Percentiles rank a stretch among this genome's conserved stretches.
phyloP scores from a whole-genome alignment of 2,113 vertebrate species.

The Phalacrocorax aristotelis region DNA sequence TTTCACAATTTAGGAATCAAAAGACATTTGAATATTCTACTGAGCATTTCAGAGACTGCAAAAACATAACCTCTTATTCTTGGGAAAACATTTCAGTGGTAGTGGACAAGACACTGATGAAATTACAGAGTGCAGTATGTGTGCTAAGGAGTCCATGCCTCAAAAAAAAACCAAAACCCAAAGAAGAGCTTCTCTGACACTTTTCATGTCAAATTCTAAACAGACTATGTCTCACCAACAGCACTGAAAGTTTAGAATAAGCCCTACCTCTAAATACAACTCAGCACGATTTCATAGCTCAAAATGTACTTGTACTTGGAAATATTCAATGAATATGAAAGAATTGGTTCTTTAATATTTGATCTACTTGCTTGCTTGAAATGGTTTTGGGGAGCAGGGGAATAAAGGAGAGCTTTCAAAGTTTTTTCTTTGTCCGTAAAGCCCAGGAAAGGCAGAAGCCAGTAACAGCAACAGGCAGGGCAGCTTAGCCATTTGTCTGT shows the following conservation, averaged over 20 bases:
- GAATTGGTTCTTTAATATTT: background rate
- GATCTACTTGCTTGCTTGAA: background rate
- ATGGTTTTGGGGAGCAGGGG: fast-evolving
- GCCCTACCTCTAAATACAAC: background rate
- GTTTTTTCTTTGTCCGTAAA: background rate
- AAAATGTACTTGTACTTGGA: background rate
- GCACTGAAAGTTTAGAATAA: background rate
- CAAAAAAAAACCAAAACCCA: background rate
- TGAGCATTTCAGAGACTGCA: background rate
- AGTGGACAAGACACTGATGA: background rate
- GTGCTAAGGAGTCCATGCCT: background rate
- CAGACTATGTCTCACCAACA: background rate
- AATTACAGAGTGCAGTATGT: background rate
- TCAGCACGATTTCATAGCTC: background rate
- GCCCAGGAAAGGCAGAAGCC: background rate
- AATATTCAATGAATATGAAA: background rate
- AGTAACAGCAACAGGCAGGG: background rate
- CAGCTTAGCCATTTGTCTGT: background rate
- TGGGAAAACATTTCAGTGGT: background rate
- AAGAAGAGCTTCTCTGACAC: background rate
- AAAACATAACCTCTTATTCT: background rate
- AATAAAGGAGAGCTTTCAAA: background rate
- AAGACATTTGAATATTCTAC: background rate
- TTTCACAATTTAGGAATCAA: background rate
- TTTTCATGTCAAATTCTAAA: background rate